A percentile compares a stretch with the other conserved stretches of the same genome.
phyloP scores from a whole-genome alignment of 2,113 vertebrate species.

The Stomatorhinus ivindoensis region DNA sequence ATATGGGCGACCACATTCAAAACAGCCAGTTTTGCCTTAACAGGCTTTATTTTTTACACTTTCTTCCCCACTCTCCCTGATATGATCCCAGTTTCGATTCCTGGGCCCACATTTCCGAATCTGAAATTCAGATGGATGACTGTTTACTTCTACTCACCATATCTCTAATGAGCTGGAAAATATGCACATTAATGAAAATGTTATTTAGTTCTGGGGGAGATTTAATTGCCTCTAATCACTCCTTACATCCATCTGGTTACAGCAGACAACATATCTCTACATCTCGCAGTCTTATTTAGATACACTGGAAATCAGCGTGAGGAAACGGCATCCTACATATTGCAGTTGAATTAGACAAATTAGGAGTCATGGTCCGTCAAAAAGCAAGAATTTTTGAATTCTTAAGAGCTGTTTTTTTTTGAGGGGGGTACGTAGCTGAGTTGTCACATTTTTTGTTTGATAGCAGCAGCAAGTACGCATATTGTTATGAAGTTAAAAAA shows the following conservation, averaged over 20 bases:
- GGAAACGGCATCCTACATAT: slow-evolving; percentile 60
- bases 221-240: slow-evolving; percentile 91
- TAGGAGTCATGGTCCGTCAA: slow-evolving; percentile 7
- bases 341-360: slow-evolving; percentile 55
- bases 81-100: slow-evolving; percentile 23
- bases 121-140: slow-evolving; percentile 67
- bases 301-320: slow-evolving; percentile 65
- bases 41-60: slow-evolving; percentile 39
- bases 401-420: neutral
- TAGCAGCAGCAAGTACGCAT: neutral
- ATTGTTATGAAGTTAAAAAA: neutral
- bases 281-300: slow-evolving; percentile 74
- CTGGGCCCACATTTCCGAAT: slow-evolving; percentile 49
- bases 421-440: neutral
- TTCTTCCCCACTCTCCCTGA: slow-evolving; percentile 20
- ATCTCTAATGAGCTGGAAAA: slow-evolving; percentile 75
- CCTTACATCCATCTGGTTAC: slow-evolving; percentile 84
- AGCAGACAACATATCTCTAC: slow-evolving; percentile 84
- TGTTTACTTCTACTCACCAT: slow-evolving; percentile 52
- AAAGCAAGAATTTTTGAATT: neutral
- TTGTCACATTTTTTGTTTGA: neutral
- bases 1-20: neutral
- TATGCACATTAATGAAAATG: slow-evolving; percentile 76
- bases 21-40: slow-evolving; percentile 33
- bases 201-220: slow-evolving; percentile 81